These are phyloP conservation scores for Micronycteris hirsuta DNA, from an alignment of 2,113 vertebrate genomes.

Conservation along the genomic window DNA sequence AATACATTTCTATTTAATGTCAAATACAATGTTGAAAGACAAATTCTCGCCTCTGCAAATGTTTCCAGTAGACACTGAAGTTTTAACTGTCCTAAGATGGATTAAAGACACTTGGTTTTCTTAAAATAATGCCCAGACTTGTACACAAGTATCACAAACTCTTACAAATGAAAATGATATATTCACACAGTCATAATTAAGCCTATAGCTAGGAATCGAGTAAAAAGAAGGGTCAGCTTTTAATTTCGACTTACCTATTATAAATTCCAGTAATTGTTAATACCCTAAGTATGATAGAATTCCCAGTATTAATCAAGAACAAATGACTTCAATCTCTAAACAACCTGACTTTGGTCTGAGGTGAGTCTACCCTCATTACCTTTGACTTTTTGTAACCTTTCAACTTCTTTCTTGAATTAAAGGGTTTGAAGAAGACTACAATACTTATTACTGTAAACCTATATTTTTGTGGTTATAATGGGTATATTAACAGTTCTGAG, in stretches of 20 bases:
- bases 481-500: conserved; percentile 52
- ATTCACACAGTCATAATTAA: conserved; percentile 61
- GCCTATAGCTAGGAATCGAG: background rate
- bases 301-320: conserved; percentile 43
- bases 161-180: conserved; percentile 72
- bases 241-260: conserved; percentile 45
- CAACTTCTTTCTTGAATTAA: conserved; percentile 67
- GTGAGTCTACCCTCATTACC: conserved; percentile 37
- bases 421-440: conserved; percentile 66
- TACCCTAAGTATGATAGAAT: conserved; percentile 24
- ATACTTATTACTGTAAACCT: conserved; percentile 55
- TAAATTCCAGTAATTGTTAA: conserved; percentile 53
- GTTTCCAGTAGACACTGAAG: conserved; percentile 39
- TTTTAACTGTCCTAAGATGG: conserved; percentile 26
- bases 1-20: conserved; percentile 4
- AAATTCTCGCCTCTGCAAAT: conserved; percentile 33
- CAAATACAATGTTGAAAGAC: conserved; percentile 12
- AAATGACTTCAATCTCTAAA: conserved; percentile 53
- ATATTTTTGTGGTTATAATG: conserved; percentile 61
- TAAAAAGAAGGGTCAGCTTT: conserved; percentile 52
- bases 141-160: conserved; percentile 46
- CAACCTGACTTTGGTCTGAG: conserved; percentile 39
- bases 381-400: conserved; percentile 57
- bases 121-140: conserved; percentile 51
- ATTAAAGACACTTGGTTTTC: conserved; percentile 15